Percentiles rank a stretch among this genome's conserved stretches.
phyloP scores from a whole-genome alignment of 2,113 vertebrate species.

The Catagonus wagneri region DNA sequence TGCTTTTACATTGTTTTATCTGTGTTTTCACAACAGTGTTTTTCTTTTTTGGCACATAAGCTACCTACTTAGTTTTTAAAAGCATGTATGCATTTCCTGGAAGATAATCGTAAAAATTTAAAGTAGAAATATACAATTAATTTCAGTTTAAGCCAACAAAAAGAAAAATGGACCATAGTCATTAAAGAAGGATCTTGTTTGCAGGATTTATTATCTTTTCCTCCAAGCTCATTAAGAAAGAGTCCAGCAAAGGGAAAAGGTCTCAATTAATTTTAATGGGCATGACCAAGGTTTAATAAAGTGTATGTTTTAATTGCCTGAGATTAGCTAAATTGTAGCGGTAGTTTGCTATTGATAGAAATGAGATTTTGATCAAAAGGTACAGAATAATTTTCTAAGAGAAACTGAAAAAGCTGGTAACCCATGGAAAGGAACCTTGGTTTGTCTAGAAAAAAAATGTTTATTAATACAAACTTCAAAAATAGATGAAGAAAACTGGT shows the following conservation, averaged over 20 bases:
- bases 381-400: slow-evolving; percentile 57
- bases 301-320: slow-evolving; percentile 76
- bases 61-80: slow-evolving; percentile 70
- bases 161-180: slow-evolving; percentile 44
- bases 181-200: slow-evolving; percentile 66
- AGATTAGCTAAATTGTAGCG: slow-evolving; percentile 66
- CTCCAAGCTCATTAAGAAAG: slow-evolving; percentile 80
- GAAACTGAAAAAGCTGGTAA: slow-evolving; percentile 41
- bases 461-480: slow-evolving; percentile 51
- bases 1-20: slow-evolving; percentile 71
- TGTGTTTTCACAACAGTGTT: slow-evolving; percentile 46
- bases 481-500: slow-evolving; percentile 48
- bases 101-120: slow-evolving; percentile 70
- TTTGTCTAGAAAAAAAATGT: slow-evolving; percentile 66
- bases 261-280: slow-evolving; percentile 82
- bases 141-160: slow-evolving; percentile 66
- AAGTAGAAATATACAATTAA: slow-evolving; percentile 62
- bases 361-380: slow-evolving; percentile 61
- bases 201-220: slow-evolving; percentile 76
- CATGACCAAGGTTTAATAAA: slow-evolving; percentile 76
- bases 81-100: slow-evolving; percentile 64
- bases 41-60: slow-evolving; percentile 61
- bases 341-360: slow-evolving; percentile 66
- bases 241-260: slow-evolving; percentile 70
- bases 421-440: slow-evolving; percentile 1